A percentile compares a stretch with the other conserved stretches of the same genome.
phyloP scores from a whole-genome alignment of 2,113 vertebrate species.

The Notechis scutatus region DNA sequence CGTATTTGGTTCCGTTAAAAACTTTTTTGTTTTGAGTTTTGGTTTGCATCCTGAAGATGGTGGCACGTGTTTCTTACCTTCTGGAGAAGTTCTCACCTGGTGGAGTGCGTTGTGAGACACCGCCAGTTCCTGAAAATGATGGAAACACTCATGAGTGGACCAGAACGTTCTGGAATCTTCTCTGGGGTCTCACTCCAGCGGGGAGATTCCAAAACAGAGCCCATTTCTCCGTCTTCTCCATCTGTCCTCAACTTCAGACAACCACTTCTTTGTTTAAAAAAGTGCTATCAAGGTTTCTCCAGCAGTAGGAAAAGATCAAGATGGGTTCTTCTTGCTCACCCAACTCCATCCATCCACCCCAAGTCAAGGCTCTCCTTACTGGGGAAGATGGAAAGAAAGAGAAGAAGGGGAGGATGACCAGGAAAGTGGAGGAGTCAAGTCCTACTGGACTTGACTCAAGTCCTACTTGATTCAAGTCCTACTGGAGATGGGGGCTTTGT shows the following conservation, averaged over 20 bases:
- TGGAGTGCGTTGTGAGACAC: constrained; percentile 3
- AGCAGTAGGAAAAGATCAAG: not conserved
- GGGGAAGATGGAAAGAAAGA: not conserved
- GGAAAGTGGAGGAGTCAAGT: not conserved
- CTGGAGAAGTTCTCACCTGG: constrained; percentile 20
- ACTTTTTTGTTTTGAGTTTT: not conserved
- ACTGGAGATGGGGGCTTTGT: not conserved
- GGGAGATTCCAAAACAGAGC: not conserved
- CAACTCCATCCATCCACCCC: not conserved
- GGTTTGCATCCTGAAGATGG: not conserved
- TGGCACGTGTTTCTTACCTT: not conserved
- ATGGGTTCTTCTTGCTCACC: not conserved
- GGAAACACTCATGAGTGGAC: not conserved
- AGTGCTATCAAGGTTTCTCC: not conserved
- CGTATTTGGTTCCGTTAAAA: not conserved
- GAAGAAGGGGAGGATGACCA: not conserved
- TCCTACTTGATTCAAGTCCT: not conserved
- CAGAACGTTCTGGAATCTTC: not conserved
- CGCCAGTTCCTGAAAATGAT: constrained; percentile 24
- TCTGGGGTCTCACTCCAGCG: not conserved
- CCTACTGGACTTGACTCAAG: not conserved
- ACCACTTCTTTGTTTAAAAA: not conserved
- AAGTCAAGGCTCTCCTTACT: not conserved
- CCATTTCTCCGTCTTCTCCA: not conserved
- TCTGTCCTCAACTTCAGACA: not conserved